Evolutionary conservation across 2,113 vertebrate genomes (phyloP).

Genomic region (Salvator merianae): DNA sequence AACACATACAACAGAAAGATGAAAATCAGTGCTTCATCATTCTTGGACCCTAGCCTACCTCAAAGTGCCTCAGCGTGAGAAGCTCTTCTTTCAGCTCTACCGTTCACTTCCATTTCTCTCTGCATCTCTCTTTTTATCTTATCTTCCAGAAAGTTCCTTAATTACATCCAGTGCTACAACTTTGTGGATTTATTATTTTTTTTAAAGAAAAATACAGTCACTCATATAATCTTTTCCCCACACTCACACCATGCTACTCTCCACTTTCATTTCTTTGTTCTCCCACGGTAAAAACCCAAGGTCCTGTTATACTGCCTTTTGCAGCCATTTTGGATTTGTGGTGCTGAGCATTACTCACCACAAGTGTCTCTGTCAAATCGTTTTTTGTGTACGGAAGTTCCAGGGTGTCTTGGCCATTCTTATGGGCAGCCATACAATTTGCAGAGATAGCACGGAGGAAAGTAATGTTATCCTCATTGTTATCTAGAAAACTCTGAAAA

Average conservation of each 20-base stretch:
- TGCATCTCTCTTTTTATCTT: background rate
- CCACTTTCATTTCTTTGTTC: background rate
- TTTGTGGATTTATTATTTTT: background rate
- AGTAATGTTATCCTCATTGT: background rate
- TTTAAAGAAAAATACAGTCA: background rate
- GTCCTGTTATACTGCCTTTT: background rate
- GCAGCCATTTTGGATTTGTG: background rate
- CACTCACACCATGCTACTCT: background rate
- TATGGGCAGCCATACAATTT: background rate
- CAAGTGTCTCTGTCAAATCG: background rate
- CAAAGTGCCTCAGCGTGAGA: background rate
- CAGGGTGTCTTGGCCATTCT: background rate
- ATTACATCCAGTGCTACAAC: background rate
- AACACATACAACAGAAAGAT: background rate
- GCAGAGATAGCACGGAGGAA: conserved; percentile 7
- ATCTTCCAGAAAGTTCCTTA: background rate
- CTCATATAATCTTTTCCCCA: background rate
- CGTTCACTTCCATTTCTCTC: background rate
- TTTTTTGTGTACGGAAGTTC: background rate
- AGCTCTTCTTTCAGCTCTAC: no score
- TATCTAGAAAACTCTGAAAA: background rate
- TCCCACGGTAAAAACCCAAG: no score
- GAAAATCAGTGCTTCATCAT: background rate
- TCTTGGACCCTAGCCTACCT: background rate
- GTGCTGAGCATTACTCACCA: background rate